Evolutionary conservation across 2,113 vertebrate genomes (phyloP).

Genomic region (Trogon surrucura): DNA sequence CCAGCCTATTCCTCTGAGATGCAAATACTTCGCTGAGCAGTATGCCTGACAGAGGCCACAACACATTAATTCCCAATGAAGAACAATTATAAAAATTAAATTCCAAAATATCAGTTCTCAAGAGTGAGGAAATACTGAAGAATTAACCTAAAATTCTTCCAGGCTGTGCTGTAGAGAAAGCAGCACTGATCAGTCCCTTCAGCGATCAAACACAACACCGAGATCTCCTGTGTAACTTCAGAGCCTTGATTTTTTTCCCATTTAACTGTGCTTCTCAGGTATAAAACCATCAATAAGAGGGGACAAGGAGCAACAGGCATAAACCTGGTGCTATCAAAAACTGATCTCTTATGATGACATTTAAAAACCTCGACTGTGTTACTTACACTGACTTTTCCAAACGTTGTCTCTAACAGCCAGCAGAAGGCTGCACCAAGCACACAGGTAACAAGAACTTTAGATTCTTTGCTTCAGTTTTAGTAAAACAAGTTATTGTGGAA

Average conservation of each 20-base stretch:
- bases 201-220: not conserved
- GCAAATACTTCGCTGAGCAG: not conserved
- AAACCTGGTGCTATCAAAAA: not conserved
- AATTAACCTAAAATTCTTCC: not conserved
- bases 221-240: not conserved
- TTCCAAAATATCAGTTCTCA: not conserved
- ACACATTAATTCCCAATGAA: not conserved
- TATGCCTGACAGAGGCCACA: not conserved
- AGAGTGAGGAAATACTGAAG: not conserved
- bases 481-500: not conserved
- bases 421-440: not conserved
- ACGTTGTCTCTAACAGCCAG: not conserved
- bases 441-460: not conserved
- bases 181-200: not conserved
- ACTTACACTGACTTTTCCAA: not conserved
- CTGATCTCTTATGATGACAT: not conserved
- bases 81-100: not conserved
- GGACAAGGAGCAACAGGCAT: not conserved
- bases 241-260: not conserved
- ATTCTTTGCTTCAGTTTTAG: not conserved
- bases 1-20: not conserved
- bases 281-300: not conserved
- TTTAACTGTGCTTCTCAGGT: slow-evolving; percentile 5
- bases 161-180: not conserved
- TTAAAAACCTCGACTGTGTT: not conserved